Evolutionary conservation across 2,113 vertebrate genomes (phyloP), one percentile per base, ranked within the genome.

Genomic region (Sakesphorus luctuosus): DNA sequence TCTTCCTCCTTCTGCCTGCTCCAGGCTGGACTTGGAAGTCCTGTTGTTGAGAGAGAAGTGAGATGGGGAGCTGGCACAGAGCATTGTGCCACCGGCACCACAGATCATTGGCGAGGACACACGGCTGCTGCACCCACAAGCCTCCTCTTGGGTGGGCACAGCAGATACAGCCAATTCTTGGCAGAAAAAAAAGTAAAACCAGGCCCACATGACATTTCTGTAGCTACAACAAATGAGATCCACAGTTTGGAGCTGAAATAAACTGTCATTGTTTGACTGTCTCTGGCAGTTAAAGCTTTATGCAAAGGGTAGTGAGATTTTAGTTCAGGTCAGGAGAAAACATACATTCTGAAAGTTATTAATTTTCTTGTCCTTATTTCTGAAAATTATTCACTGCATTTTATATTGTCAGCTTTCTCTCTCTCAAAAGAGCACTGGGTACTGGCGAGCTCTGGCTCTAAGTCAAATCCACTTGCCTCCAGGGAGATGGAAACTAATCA

Each of bases 401-500:
- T 76, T 84, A 75, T 94, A 91, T 94, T 93, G 81, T 81, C 84
- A 73, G 71, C 47, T 95, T 94, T 87, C 73, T 92, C 52, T 72
- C 53, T 92, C 92, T 96, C 24, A 4, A 65, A 78, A 89, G 65
- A 94, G 90, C 79, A 76, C 68, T 55, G 89, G 63, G 44, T 95
- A 91, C 95, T 93, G 79, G 84, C 88, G 96, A 96, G 94, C 90
- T 62, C 80, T 95, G 93, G 94, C 95, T 95, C 86, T 92, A 94
- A 79, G 80, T 96, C 97, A 97, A 97, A 97, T 94, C 73, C 72
- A 93, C 94, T 84, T 94, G 92, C 89, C 93, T 95, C 94, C 86
- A 56, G 94, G 95, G 97, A 96, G 91, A 87, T 73, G 66, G 94
- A 93, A 97, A 89, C 86, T 94, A 97, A 98, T 97, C 97, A 96